Conservation (phyloP, 2,797 vertebrate genomes). For the Melanotaenia parkinsoni region DNA sequence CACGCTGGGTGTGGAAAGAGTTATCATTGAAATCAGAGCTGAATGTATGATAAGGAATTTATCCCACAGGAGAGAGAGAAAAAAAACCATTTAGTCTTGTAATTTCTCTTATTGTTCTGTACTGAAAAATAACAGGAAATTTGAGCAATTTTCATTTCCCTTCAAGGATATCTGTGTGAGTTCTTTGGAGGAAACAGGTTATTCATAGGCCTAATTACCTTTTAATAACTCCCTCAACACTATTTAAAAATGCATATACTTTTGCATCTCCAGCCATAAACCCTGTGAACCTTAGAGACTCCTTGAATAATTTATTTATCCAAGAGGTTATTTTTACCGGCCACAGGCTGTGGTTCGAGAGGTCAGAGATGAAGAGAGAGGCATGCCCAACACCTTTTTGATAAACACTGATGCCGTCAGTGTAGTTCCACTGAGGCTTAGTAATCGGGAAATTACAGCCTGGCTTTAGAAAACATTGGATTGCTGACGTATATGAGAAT, state of each 20-base stretch:
- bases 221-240: constrained; percentile 23
- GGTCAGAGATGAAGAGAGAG: constrained; percentile 40
- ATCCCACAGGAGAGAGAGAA: neutral
- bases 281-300: constrained; percentile 20
- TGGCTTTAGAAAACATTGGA: constrained; percentile 48
- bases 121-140: constrained; percentile 50
- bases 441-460: constrained; percentile 68
- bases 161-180: constrained; percentile 17
- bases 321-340: neutral
- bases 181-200: constrained; percentile 31
- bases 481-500: constrained; percentile 73
- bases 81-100: constrained; percentile 5
- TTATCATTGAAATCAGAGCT: constrained; percentile 8
- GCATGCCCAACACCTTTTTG: constrained; percentile 28
- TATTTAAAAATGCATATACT: constrained; percentile 5
- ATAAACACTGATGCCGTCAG: constrained; percentile 51
- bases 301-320: constrained; percentile 34
- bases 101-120: constrained; percentile 22
- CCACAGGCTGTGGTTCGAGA: constrained; percentile 27
- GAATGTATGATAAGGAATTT: constrained; percentile 4
- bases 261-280: constrained; percentile 38
- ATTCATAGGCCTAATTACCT: constrained; percentile 33
- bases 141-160: constrained; percentile 31
- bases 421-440: constrained; percentile 48
- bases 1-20: neutral